These are phyloP conservation scores for Anas platyrhynchos DNA, from an alignment of 2,113 vertebrate genomes.

Conservation along the genomic window DNA sequence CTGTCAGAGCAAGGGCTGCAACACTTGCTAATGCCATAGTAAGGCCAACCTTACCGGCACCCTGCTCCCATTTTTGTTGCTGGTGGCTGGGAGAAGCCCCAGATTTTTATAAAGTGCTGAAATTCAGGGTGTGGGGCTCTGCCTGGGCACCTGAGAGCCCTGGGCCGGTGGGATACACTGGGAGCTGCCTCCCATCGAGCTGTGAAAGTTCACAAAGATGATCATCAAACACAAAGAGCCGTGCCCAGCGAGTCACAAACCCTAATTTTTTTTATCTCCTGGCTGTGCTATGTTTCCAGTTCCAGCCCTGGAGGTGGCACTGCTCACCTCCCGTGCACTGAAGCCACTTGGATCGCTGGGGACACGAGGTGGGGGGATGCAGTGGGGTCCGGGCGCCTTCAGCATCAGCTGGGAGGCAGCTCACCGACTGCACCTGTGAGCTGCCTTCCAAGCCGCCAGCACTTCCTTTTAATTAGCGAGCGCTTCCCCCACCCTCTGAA, in stretches of 20 bases:
- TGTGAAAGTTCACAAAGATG: neutral
- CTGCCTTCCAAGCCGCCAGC: neutral
- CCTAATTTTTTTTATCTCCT: neutral
- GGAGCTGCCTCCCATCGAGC: neutral
- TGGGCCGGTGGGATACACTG: fast-evolving
- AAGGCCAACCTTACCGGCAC: neutral
- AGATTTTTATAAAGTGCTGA: neutral
- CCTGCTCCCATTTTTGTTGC: neutral
- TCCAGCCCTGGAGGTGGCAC: neutral
- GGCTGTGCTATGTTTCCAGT: neutral
- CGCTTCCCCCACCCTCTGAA: neutral
- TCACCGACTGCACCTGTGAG: neutral
- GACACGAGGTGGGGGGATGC: neutral
- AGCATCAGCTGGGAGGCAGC: neutral
- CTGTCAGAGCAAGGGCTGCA: neutral
- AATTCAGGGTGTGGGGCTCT: neutral
- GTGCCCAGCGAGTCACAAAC: neutral
- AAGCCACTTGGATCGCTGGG: fast-evolving
- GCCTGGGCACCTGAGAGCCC: neutral
- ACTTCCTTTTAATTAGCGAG: conserved; percentile 7
- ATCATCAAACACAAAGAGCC: neutral
- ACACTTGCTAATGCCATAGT: neutral
- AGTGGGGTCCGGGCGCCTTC: neutral
- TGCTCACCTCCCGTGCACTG: neutral
- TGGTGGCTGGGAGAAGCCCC: neutral